phyloP scores from a whole-genome alignment of 1,140 invertebrate species.

The Drosophila miranda region DNA sequence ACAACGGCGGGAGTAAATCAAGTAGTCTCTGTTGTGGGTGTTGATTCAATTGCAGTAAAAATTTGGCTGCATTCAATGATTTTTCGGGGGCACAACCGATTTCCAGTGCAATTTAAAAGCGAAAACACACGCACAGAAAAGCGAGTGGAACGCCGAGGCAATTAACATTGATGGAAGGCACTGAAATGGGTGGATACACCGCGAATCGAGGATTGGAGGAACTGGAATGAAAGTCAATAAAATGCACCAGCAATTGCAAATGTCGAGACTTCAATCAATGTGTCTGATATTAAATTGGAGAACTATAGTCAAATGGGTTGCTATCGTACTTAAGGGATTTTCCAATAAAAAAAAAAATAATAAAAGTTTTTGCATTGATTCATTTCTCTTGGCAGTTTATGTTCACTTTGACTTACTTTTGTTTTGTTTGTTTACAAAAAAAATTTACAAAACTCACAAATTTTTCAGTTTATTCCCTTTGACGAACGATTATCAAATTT shows the following conservation, averaged over 20 bases:
- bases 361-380: not conserved
- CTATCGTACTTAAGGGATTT: too few species aligned
- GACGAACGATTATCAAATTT: too few species aligned
- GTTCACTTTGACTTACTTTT: too few species aligned
- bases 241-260: constrained; percentile 54
- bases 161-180: constrained; percentile 64
- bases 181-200: too few species aligned
- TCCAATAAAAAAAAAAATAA: too few species aligned
- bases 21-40: constrained; percentile 37
- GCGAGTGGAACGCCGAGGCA: constrained; percentile 20
- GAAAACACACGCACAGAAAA: constrained; percentile 12
- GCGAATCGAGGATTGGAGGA: not conserved
- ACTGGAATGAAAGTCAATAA: constrained; percentile 46
- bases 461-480: too few species aligned
- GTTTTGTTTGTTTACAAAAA: too few species aligned
- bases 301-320: not conserved
- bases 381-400: too few species aligned
- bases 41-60: constrained; percentile 56
- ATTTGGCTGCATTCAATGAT: constrained; percentile 38
- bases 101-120: constrained; percentile 63
- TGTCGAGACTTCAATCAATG: constrained; percentile 69
- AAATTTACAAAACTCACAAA: too few species aligned
- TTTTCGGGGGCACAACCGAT: constrained; percentile 38
- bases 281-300: constrained; percentile 43
- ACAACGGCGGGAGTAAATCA: constrained; percentile 21